These are phyloP conservation scores for Galerucella nymphaeae DNA, from an alignment of 2,888 invertebrate genomes.

Conservation along the genomic window DNA sequence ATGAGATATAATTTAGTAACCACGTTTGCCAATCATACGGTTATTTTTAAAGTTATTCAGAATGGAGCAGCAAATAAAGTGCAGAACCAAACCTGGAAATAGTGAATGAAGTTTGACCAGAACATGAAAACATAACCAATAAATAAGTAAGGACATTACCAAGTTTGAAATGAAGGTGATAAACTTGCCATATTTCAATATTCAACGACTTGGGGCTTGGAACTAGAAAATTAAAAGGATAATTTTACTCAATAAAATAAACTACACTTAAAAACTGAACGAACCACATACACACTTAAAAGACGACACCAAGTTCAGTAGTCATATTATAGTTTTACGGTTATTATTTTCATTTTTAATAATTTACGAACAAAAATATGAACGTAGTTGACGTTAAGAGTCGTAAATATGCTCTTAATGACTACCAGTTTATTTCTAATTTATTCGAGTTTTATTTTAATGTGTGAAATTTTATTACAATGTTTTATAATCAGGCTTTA, in stretches of 20 bases:
- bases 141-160: no score
- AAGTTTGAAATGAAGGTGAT: neutral
- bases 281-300: slow-evolving; percentile 53
- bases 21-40: no score
- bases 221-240: slow-evolving; percentile 38
- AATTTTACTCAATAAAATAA: slow-evolving; percentile 59
- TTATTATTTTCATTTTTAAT: slow-evolving; percentile 65
- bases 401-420: slow-evolving; percentile 66
- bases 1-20: no score
- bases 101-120: no score
- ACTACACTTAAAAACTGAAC: slow-evolving; percentile 56
- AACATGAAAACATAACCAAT: no score
- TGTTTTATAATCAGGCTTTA: slow-evolving; percentile 67
- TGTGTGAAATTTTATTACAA: slow-evolving; percentile 67
- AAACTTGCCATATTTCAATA: neutral
- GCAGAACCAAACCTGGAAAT: no score
- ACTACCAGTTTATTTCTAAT: slow-evolving; percentile 66
- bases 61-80: no score
- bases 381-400: slow-evolving; percentile 63
- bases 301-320: slow-evolving; percentile 61
- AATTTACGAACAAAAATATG: slow-evolving; percentile 67
- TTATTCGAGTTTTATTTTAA: slow-evolving; percentile 68
- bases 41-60: no score
- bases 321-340: slow-evolving; percentile 66
- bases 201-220: slow-evolving; percentile 1